Base-by-base conservation (phyloP, 1,140 invertebrate genomes). In the Tetraneura akinire region DNA sequence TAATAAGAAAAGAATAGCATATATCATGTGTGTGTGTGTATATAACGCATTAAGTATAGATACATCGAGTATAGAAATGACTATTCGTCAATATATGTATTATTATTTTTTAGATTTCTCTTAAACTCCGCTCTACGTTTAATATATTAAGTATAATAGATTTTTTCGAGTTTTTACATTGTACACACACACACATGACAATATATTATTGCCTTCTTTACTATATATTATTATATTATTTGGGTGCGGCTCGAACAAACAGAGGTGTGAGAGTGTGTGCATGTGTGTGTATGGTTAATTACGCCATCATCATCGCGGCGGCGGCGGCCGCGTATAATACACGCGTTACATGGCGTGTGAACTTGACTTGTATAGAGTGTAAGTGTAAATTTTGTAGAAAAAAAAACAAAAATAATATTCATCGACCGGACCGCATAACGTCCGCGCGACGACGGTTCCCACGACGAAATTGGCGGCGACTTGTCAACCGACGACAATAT, bases 331-430 rank as follows among this genome's bases (percentile, higher is more conserved):
- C 29, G 23, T 51, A 70, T 47, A n/a, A n/a, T n/a, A n/a, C n/a
- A n/a, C n/a, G n/a, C n/a, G n/a, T n/a, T n/a, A 26, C 26, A n/a
- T 70, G 49, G 45, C 68, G 68, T 71, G 68, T 71, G 68, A 71
- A 71, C 68, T 29, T 16, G 23, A 51, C 68, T 71, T 23, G 47
- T n/a, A n/a, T n/a, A n/a, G n/a, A n/a, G n/a, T 29, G 68, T 21
- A 29, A 71, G 68, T 71, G 68, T 71, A 71, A 29, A 71, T 71
- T 71, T 71, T 71, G 68, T 71, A 51, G 47, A 26, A 71, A 71
- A 70, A 26, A 53, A 53, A 53, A n/a, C n/a, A 18, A 53, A 6
- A 6, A 71, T 49, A 49, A 71, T 71, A 71, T 51, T 51, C 47
- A 71, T 29, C 11, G 47, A 23, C 68, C 23, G 68, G 68, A 71